Base-by-base conservation (phyloP, 2,113 vertebrate genomes). In the Callipepla squamata region DNA sequence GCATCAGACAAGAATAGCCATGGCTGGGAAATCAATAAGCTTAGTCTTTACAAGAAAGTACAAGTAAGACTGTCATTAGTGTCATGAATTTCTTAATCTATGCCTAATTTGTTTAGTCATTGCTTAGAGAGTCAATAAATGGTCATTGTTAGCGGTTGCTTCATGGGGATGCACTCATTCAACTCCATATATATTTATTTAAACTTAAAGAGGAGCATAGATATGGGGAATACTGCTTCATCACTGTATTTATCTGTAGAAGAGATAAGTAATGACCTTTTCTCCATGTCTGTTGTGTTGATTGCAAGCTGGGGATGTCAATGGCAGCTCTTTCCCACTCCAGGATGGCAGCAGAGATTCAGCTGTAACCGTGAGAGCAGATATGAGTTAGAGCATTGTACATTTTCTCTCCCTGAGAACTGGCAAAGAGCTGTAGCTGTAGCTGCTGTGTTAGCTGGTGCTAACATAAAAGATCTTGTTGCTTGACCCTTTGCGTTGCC, bases 241-340 rank as follows among this genome's bases (percentile, higher is more conserved):
- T 4, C 69, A 23, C 36, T 59, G 30, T 21, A 9, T 16, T n/a
- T 66, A 76, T 19, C 10, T 55, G 53, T 85, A 69, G n/a, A 69
- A 13, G 7, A 62, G 12, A 16, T 17, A 85, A 83, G 18, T 21
- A 0, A 0, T 36, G n/a, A 32, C 6, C 26, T 48, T 42, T 68
- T 32, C 22, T 75, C 23, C 17, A 7, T 21, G 30, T 45, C 9
- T 28, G 8, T 13, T 0, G 1, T 51, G 15, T 7, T 34, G 17
- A 7, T 1, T 76, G n/a, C 38, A n/a, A 86, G 9, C 13, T 89
- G 44, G 13, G 30, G 22, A 68, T 0, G 0, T 9, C 17, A 30
- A 19, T 55, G 32, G 18, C 50, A 4, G 0, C 17, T 5, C 66
- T n/a, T 58, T 66, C 30, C 18, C 17, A 51, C 18, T 5, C 51